These are phyloP conservation scores for Rhabditoides inermis DNA, from an alignment of 2,888 invertebrate species.

Conservation along the genomic window DNA sequence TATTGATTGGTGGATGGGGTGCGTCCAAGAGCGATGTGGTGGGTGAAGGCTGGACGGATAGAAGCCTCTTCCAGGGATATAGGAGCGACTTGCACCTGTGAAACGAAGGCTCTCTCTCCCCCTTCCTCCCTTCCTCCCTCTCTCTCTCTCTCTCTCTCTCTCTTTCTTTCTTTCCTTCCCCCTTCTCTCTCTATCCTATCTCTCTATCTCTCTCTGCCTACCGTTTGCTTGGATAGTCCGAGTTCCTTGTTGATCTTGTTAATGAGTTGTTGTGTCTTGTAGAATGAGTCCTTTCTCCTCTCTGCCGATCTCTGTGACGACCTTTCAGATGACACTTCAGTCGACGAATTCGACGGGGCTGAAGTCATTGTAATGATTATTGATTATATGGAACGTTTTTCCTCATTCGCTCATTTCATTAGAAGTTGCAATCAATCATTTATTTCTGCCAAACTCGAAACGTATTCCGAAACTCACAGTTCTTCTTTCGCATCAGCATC, in stretches of 20 bases:
- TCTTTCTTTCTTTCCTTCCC: too few relatives aligned
- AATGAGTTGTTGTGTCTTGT: constrained; percentile 18
- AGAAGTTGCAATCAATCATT: too few relatives aligned
- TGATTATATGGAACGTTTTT: too few relatives aligned
- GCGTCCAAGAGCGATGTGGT: constrained; percentile 21
- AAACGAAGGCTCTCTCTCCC: too few relatives aligned
- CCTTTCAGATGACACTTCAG: constrained; percentile 29
- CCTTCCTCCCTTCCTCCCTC: neutral
- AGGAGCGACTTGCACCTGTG: constrained; percentile 4
- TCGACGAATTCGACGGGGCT: constrained; percentile 14
- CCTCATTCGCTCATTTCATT: too few relatives aligned
- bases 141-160: neutral
- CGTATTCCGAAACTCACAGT: too few relatives aligned
- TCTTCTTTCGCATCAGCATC: too few relatives aligned
- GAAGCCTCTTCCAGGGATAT: constrained; percentile 10
- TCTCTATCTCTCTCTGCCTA: neutral
- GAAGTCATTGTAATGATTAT: constrained; percentile 7
- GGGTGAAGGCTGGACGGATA: constrained; percentile 12
- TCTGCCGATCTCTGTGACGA: constrained; percentile 17
- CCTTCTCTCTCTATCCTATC: neutral
- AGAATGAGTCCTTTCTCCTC: constrained; percentile 37
- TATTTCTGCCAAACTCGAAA: too few relatives aligned
- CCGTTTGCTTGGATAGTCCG: constrained; percentile 7
- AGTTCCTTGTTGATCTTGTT: constrained; percentile 12
- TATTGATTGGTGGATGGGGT: too few relatives aligned